Conservation (phyloP, 2,797 vertebrate genomes). For the Kryptolebias ocellatus region DNA sequence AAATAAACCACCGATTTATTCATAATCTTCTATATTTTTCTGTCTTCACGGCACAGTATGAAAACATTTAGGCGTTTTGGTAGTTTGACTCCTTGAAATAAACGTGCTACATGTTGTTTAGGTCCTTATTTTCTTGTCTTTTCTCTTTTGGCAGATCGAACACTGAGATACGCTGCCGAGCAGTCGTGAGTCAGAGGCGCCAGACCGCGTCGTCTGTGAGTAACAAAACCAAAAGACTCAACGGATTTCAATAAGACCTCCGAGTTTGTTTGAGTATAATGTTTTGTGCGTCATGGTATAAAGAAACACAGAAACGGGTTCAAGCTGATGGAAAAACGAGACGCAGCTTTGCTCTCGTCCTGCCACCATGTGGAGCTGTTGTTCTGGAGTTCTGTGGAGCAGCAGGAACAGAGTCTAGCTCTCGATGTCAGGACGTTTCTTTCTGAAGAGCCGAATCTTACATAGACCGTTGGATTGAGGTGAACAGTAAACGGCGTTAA, state of each 20-base stretch:
- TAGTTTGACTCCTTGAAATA: not conserved
- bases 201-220: not conserved
- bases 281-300: no score
- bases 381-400: slow-evolving; percentile 10
- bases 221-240: no score
- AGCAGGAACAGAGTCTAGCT: slow-evolving; percentile 14
- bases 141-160: slow-evolving; percentile 45
- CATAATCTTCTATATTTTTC: no score
- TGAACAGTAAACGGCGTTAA: no score
- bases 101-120: not conserved
- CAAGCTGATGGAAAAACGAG: no score
- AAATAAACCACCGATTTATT: no score
- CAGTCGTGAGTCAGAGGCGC: not conserved
- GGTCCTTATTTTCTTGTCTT: not conserved
- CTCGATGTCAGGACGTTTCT: slow-evolving; percentile 16
- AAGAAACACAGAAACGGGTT: no score
- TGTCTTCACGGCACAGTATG: not conserved
- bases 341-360: not conserved
- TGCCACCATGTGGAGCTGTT: slow-evolving; percentile 65
- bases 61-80: not conserved
- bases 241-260: not conserved
- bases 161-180: slow-evolving; percentile 32
- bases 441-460: slow-evolving; percentile 3
- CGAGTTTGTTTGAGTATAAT: not conserved
- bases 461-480: no score